Evolutionary conservation across 2,888 invertebrate species (phyloP).

Genomic region (Eubasilissa splendida): DNA sequence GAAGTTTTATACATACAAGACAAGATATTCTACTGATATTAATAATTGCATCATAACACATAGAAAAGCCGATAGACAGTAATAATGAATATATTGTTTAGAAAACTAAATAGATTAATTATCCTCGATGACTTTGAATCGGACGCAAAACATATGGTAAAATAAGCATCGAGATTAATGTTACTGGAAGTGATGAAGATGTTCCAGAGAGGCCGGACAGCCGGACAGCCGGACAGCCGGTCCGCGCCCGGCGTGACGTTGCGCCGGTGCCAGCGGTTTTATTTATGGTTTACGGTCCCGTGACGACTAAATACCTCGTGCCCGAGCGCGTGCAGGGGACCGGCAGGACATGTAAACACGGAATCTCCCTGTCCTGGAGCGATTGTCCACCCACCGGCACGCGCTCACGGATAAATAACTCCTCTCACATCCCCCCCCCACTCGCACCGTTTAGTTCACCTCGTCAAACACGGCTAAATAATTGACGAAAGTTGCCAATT

Average conservation of each 20-base stretch:
- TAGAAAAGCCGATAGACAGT: no score
- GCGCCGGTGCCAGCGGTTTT: constrained; percentile 19
- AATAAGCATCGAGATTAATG: no score
- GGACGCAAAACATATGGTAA: background rate
- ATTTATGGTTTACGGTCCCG: constrained; percentile 26
- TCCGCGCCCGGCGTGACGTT: background rate
- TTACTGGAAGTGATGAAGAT: no score
- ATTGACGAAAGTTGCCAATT: no score
- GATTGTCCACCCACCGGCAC: background rate
- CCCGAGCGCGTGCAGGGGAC: background rate
- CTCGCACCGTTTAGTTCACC: no score
- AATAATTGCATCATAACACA: no score
- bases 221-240: background rate
- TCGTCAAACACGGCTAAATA: no score
- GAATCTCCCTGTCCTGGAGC: background rate
- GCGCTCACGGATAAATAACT: background rate
- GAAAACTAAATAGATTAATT: background rate
- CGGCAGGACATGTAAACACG: background rate
- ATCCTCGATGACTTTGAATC: background rate
- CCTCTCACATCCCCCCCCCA: no score
- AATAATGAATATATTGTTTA: no score
- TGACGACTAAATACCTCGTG: constrained; percentile 3
- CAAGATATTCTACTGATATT: no score
- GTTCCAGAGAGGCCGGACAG: background rate
- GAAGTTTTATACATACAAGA: no score